Base-by-base conservation (phyloP, 2,113 vertebrate species). In the Dolichallabes microphthalmus region DNA sequence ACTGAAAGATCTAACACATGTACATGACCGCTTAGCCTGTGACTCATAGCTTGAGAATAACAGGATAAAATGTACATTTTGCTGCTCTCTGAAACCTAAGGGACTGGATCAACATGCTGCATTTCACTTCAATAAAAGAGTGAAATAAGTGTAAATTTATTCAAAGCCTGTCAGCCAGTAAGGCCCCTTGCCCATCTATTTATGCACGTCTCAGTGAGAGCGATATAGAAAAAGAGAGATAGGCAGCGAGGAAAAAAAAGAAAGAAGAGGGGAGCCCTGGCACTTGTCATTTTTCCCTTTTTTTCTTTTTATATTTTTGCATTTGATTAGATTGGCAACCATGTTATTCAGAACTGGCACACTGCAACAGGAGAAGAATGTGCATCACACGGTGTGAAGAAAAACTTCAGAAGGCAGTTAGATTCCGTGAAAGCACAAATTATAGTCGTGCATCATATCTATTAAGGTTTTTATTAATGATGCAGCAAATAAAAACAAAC, bases 71-170 rank as follows among this genome's bases (percentile, higher is more conserved):
- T 66, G 32, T 32, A 25, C 19, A 73, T 58, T 71, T 80, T 64
- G 35, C 58, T 63, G 58, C 63, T 84, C 55, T 85, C 78, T 87
- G 39, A 85, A 87, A 64, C 69, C 69, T 50, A 85, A 68, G n/a
- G 57, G 74, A 80, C 50, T 45, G 19, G 73, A 82, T 85, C 88
- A 88, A 87, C 85, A 84, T 80, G 85, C 63, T 84, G 71, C 85
- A 86, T 84, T 84, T 83, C 53, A 88, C 88, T 74, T 88, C 64
- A 88, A 76, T 78, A 78, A 55, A 52, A 71, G 19, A 74, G 79
- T 60, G 69, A 86, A 86, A 60, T 88, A 66, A 82, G 73, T 86
- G 86, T 82, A 74, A 88, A 87, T 87, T 69, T 86, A 88, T 88
- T 89, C 84, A 88, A 86, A 85, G 82, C 35, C 84, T 84, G 82